Evolutionary conservation across 2,113 vertebrate genomes (phyloP).

Genomic region (Chrysochloris asiatica): DNA sequence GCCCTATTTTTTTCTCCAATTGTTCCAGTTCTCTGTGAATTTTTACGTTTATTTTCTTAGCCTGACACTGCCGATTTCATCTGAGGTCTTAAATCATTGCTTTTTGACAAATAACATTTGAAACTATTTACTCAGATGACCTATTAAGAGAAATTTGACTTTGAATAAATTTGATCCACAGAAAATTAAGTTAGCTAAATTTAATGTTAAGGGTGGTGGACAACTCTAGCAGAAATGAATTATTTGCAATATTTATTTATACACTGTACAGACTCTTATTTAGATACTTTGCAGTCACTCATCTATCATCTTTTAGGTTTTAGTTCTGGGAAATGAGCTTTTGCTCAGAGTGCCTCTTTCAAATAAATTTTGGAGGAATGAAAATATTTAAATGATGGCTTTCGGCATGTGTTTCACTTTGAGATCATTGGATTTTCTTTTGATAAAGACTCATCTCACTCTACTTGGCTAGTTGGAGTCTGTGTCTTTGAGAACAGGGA

Average conservation of each 20-base stretch:
- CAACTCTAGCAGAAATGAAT: slow-evolving; percentile 56
- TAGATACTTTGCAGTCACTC: slow-evolving; percentile 13
- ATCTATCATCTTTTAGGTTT: slow-evolving; percentile 35
- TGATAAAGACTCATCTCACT: not conserved
- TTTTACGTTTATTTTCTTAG: slow-evolving; percentile 73
- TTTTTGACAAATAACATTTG: slow-evolving; percentile 66
- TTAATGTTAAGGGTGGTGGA: slow-evolving; percentile 55
- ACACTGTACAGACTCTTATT: slow-evolving; percentile 41
- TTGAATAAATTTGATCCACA: slow-evolving; percentile 66
- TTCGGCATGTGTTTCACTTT: not conserved
- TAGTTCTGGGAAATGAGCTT: slow-evolving; percentile 53
- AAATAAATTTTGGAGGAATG: slow-evolving; percentile 56
- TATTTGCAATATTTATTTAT: slow-evolving; percentile 56
- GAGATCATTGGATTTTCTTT: not conserved
- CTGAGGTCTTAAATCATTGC: slow-evolving; percentile 62
- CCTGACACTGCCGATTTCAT: slow-evolving; percentile 64
- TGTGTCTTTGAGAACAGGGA: not conserved
- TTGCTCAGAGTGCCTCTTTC: slow-evolving; percentile 46
- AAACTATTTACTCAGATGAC: slow-evolving; percentile 77
- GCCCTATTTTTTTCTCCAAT: slow-evolving; percentile 37
- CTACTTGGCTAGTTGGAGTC: not conserved
- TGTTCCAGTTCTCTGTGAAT: slow-evolving; percentile 55
- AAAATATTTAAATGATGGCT: slow-evolving; percentile 25
- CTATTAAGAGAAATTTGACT: slow-evolving; percentile 75
- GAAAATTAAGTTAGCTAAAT: slow-evolving; percentile 75